Conservation (phyloP, 1,140 invertebrate species). For the Plutomurus gul region DNA sequence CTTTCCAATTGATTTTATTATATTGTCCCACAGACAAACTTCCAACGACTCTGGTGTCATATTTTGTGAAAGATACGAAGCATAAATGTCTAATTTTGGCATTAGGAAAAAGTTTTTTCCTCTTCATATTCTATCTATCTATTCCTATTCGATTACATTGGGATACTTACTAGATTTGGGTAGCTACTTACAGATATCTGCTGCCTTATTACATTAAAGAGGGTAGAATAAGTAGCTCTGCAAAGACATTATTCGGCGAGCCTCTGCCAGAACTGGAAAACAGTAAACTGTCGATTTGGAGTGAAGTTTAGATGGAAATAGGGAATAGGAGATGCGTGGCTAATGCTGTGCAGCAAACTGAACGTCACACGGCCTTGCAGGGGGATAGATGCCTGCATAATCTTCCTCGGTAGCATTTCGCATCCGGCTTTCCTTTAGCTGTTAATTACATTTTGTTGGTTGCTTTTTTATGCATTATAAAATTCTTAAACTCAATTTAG, state of each 20-base stretch:
- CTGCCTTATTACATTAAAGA: background rate
- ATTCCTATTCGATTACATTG: constrained; percentile 3
- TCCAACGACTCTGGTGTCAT: constrained; percentile 22
- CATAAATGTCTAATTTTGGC: constrained; percentile 44
- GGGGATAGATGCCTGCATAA: too few species aligned
- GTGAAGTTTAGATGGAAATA: too few species aligned
- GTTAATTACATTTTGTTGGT: too few species aligned
- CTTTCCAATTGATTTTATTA: constrained; percentile 36
- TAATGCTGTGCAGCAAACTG: too few species aligned
- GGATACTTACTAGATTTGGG: background rate
- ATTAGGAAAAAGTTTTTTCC: constrained; percentile 37
- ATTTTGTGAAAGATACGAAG: constrained; percentile 39
- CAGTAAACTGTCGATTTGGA: too few species aligned
- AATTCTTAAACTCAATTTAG: too few species aligned
- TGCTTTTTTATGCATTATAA: too few species aligned
- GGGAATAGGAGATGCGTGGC: too few species aligned
- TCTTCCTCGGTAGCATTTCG: too few species aligned
- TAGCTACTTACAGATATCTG: constrained; percentile 4
- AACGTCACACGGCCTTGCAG: too few species aligned
- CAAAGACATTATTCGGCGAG: background rate
- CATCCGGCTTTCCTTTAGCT: too few species aligned
- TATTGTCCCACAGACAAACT: constrained; percentile 27
- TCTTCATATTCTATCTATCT: constrained; percentile 21
- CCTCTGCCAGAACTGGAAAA: too few species aligned
- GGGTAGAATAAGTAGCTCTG: background rate